Percentiles rank a stretch among this genome's conserved stretches.
phyloP scores from a whole-genome alignment of 2,888 invertebrate genomes.

The Tetranychus piercei region DNA sequence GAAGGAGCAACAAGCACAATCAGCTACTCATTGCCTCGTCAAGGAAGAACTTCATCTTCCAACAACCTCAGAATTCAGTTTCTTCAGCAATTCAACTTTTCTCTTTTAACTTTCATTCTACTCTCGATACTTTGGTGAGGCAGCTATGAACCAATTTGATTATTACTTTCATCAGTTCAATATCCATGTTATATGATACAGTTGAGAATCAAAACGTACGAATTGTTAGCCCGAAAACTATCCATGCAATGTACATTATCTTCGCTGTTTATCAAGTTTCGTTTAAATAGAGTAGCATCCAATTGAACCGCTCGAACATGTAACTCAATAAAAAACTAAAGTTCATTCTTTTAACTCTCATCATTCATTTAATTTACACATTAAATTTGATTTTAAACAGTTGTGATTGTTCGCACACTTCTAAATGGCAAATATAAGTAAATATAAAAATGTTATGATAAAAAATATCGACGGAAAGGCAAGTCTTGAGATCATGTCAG shows the following conservation, averaged over 20 bases:
- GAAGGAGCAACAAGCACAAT: neutral
- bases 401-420: too few relatives aligned
- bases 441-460: neutral
- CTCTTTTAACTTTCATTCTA: neutral
- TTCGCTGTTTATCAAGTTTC: too few relatives aligned
- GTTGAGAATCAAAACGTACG: too few relatives aligned
- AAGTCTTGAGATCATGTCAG: neutral
- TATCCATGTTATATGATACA: too few relatives aligned
- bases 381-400: too few relatives aligned
- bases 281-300: too few relatives aligned
- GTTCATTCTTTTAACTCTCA: too few relatives aligned
- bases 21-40: neutral
- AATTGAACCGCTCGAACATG: too few relatives aligned
- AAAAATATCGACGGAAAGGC: neutral
- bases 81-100: neutral
- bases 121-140: neutral
- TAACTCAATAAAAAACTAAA: too few relatives aligned
- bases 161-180: neutral
- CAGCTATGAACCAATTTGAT: neutral
- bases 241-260: too few relatives aligned
- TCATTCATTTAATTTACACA: too few relatives aligned
- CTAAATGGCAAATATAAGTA: neutral
- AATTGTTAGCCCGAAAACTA: too few relatives aligned
- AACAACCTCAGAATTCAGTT: neutral
- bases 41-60: neutral